Conservation (phyloP, 2,888 invertebrate genomes). For the Latheticus oryzae region DNA sequence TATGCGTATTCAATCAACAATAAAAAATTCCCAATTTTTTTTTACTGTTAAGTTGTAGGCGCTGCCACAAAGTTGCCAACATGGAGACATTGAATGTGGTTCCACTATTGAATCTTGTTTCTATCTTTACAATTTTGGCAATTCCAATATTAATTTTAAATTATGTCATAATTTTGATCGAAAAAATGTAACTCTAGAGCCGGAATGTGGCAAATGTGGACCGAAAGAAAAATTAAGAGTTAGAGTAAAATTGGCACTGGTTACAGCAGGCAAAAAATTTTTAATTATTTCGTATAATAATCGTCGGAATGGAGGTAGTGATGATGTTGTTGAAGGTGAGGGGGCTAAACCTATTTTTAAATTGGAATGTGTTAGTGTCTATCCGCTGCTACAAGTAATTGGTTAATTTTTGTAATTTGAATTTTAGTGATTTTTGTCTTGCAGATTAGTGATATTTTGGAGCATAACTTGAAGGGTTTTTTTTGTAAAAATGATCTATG, state of each 20-base stretch:
- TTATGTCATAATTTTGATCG: constrained; percentile 45
- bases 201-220: constrained; percentile 51
- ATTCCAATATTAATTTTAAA: constrained; percentile 60
- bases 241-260: constrained; percentile 54
- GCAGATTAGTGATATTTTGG: constrained; percentile 61
- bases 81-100: constrained; percentile 57
- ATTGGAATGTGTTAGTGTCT: constrained; percentile 56
- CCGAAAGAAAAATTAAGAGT: constrained; percentile 57
- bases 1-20: constrained; percentile 47
- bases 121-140: constrained; percentile 63
- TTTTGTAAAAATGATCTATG: constrained; percentile 63
- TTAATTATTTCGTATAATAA: constrained; percentile 59
- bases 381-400: constrained; percentile 62
- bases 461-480: constrained; percentile 57
- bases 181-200: constrained; percentile 37
- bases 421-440: constrained; percentile 41
- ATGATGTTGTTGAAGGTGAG: constrained; percentile 42
- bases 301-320: constrained; percentile 49
- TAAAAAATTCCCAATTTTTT: constrained; percentile 10
- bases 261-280: constrained; percentile 56
- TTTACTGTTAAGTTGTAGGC: constrained; percentile 56
- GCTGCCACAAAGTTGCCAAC: constrained; percentile 59
- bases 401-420: background rate
- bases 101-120: constrained; percentile 56
- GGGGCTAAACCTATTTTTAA: constrained; percentile 52